Evolutionary conservation across 2,888 invertebrate genomes (phyloP).

Genomic region (Dicycla oo): DNA sequence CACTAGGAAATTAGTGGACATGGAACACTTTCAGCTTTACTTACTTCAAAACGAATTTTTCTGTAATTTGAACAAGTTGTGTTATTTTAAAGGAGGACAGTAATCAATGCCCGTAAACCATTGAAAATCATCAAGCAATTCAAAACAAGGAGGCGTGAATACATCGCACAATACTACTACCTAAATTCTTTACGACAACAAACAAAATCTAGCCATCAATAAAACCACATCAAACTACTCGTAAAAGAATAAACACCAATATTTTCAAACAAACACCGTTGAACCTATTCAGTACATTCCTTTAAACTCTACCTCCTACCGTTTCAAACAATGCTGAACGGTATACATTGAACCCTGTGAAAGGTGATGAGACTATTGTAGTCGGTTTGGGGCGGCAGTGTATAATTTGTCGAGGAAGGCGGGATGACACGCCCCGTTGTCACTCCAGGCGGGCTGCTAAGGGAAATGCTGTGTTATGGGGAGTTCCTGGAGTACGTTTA

Average conservation of each 20-base stretch:
- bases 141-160: neutral
- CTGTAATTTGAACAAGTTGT: neutral
- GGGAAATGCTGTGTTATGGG: constrained; percentile 56
- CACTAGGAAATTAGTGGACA: neutral
- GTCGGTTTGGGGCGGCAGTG: constrained; percentile 62
- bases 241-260: constrained; percentile 46
- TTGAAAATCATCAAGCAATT: constrained; percentile 1
- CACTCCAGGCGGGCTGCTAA: constrained; percentile 79
- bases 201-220: constrained; percentile 14
- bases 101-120: neutral
- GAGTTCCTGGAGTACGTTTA: constrained; percentile 20
- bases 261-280: constrained; percentile 47
- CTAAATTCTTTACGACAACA: constrained; percentile 9
- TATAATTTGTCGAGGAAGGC: constrained; percentile 82
- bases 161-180: neutral
- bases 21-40: neutral
- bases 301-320: constrained; percentile 44
- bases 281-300: constrained; percentile 39
- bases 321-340: constrained; percentile 47
- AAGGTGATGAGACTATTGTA: constrained; percentile 52
- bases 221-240: constrained; percentile 9
- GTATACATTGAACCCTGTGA: constrained; percentile 55
- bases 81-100: neutral
- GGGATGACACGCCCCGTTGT: constrained; percentile 78
- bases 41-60: neutral